Conservation (phyloP, 2,797 vertebrate species). For the Lithobates pipiens region DNA sequence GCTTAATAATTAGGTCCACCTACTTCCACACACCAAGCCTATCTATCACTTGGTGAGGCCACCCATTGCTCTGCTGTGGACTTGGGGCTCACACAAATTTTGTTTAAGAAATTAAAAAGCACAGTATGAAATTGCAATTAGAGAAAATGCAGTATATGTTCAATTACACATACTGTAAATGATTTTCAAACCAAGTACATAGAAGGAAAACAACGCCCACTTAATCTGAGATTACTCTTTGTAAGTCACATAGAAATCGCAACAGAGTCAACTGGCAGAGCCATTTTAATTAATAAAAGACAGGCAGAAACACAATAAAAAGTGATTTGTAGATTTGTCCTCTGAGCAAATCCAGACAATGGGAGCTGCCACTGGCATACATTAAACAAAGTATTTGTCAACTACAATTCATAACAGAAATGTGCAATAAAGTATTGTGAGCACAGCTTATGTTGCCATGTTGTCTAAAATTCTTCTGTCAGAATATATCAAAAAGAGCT, state of each 20-base stretch:
- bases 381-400: slow-evolving; percentile 27
- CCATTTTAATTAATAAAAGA: slow-evolving; percentile 53
- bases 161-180: neutral
- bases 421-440: slow-evolving; percentile 12
- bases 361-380: neutral
- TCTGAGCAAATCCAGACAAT: slow-evolving; percentile 10
- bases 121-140: neutral
- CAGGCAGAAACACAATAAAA: slow-evolving; percentile 20
- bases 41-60: no score
- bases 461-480: neutral
- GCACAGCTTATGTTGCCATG: neutral
- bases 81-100: no score
- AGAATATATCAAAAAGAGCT: slow-evolving; percentile 1
- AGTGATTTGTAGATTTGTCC: slow-evolving; percentile 38
- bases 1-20: no score
- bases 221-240: slow-evolving; percentile 29
- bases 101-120: neutral
- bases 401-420: slow-evolving; percentile 16
- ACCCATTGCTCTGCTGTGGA: no score
- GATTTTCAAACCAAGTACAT: slow-evolving; percentile 11
- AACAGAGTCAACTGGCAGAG: slow-evolving; percentile 51
- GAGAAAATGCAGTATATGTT: slow-evolving; percentile 14
- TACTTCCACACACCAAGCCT: no score
- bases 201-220: slow-evolving; percentile 34
- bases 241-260: slow-evolving; percentile 26